These are phyloP conservation scores for Dendronephthya gigantea DNA, from an alignment of 64 coral and sea anemone genomes.

Conservation along the genomic window DNA sequence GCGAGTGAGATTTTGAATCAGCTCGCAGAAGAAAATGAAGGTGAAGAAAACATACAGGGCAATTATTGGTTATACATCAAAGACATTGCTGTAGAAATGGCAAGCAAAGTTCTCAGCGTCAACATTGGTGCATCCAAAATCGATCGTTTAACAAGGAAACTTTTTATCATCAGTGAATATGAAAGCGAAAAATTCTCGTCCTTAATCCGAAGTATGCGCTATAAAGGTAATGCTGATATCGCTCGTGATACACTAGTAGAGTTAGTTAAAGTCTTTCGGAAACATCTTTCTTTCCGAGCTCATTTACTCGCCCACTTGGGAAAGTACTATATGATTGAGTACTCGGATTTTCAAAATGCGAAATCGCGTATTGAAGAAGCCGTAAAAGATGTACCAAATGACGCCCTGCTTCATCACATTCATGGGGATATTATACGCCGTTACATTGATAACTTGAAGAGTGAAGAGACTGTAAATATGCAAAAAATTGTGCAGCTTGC, in stretches of 20 bases:
- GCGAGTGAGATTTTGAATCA: constrained; percentile 55
- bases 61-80: constrained; percentile 31
- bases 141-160: constrained; percentile 62
- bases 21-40: background rate
- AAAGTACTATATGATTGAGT: constrained; percentile 54
- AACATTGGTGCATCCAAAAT: constrained; percentile 30
- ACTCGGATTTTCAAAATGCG: background rate
- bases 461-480: background rate
- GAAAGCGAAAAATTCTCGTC: constrained; percentile 68
- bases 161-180: constrained; percentile 69
- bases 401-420: background rate
- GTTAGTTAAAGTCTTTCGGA: constrained; percentile 41
- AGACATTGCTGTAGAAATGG: constrained; percentile 41
- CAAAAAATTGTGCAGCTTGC: background rate
- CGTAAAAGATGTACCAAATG: background rate
- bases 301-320: constrained; percentile 57
- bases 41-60: background rate
- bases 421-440: background rate
- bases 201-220: constrained; percentile 38
- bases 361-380: background rate
- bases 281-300: constrained; percentile 45
- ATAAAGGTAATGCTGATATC: constrained; percentile 19
- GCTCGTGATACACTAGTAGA: constrained; percentile 57
- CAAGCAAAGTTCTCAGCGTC: constrained; percentile 41
- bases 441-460: background rate